A percentile compares a stretch with the other conserved stretches of the same genome.
phyloP scores from a whole-genome alignment of 1,140 invertebrate genomes.

The Rhagoletis pomonella region DNA sequence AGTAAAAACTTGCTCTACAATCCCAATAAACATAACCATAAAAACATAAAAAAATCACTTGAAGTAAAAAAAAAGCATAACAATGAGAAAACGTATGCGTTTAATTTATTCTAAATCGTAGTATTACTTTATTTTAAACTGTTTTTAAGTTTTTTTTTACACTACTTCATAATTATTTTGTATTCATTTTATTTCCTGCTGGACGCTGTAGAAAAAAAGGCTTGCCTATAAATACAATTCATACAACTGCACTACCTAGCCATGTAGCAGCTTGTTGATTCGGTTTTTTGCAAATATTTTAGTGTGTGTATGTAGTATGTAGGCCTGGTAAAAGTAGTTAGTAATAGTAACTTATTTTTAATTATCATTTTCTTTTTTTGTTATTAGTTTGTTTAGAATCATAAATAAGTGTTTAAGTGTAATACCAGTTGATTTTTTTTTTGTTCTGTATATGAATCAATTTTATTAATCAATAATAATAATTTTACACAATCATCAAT shows the following conservation, averaged over 20 bases:
- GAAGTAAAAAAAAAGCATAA: no score
- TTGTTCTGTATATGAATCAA: not conserved
- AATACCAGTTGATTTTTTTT: not conserved
- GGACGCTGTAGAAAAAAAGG: slow-evolving; percentile 39
- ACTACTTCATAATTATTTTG: not conserved
- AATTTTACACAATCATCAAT: slow-evolving; percentile 2
- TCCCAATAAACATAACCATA: no score
- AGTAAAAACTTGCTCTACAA: no score
- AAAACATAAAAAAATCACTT: no score
- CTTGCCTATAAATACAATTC: slow-evolving; percentile 22
- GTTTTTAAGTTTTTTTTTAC: slow-evolving; percentile 4
- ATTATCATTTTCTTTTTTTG: not conserved
- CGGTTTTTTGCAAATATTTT: not conserved
- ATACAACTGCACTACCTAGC: not conserved
- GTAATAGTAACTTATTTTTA: no score
- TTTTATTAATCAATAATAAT: slow-evolving; percentile 30
- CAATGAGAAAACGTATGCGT: no score
- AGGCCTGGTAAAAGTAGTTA: not conserved
- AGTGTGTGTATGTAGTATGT: not conserved
- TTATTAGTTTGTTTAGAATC: not conserved
- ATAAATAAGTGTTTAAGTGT: slow-evolving; percentile 24
- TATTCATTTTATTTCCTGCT: slow-evolving; percentile 16
- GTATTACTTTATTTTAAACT: slow-evolving; percentile 11
- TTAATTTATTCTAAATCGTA: no score
- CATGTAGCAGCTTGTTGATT: not conserved